Base-by-base conservation (phyloP, 2,113 vertebrate genomes). In the Odocoileus virginianus region DNA sequence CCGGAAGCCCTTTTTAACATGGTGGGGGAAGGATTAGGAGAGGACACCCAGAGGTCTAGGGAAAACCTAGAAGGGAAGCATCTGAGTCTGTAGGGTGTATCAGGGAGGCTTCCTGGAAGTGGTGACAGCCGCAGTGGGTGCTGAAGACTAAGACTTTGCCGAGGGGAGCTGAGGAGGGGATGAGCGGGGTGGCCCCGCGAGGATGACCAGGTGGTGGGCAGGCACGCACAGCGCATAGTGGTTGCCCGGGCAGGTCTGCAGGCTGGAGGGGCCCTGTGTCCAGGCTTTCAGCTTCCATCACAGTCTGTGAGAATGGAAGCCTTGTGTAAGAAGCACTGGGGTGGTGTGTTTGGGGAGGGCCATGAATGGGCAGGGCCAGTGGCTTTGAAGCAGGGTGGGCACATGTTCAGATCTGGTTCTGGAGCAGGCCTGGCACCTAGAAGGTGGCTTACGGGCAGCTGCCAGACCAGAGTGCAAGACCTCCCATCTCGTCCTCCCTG, bases 171-270 rank as follows among this genome's bases (percentile, higher is more conserved):
- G 47, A 60, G 27, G 45, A 87, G 30, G 47, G 16, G 7, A 2
- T 11, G 17, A 6, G 21, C 19, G 74, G 40, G 14, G n/a, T 2
- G 6, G 9, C 6, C 28, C 21, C 0, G 2, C 54, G 4, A 36
- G 40, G 14, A 25, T 45, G 50, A 43, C 7, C 2, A 1, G 67
- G 67, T 0, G 2, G 23, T 23, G 7, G 23, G 67, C 57, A 21
- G 57, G 23, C 7, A 1, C 0, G 0, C 4, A 0, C 3, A 17
- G 36, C 0, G 2, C 27, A 28, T 3, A 1, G 25, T 7, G 47
- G 81, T 10, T 40, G 25, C 11, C 0, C 0, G 0, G 0, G 4
- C 58, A 55, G 47, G 57, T 27, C 47, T 36, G 27, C 2, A 52
- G 33, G 58, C 52, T 3, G 36, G 36, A 16, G 16, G 33, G 23